Conservation (phyloP, 2,113 vertebrate genomes). For the Antigone vipio region DNA sequence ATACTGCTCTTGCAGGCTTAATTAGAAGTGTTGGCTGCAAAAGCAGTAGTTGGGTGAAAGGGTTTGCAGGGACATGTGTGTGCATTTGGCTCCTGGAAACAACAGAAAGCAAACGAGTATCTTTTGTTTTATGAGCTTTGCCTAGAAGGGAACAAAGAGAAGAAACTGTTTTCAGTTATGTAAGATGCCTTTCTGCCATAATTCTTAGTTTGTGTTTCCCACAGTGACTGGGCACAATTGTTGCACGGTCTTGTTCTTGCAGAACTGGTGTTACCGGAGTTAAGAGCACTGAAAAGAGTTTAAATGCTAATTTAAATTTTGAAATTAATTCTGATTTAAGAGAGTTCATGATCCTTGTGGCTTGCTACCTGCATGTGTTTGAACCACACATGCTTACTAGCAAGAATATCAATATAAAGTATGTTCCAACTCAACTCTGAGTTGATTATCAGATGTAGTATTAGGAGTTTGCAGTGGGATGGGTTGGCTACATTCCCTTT, state of each 20-base stretch:
- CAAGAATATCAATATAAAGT: background rate
- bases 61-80: background rate
- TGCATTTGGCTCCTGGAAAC: background rate
- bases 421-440: background rate
- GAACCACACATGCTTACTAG: background rate
- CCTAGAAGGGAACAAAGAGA: background rate
- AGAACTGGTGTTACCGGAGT: background rate
- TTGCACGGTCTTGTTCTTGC: background rate
- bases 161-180: background rate
- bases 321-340: background rate
- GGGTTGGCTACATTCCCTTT: background rate
- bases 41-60: background rate
- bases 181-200: conserved; percentile 12
- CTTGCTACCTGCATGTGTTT: background rate
- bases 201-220: background rate
- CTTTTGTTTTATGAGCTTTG: background rate
- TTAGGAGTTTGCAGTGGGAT: background rate
- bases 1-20: background rate
- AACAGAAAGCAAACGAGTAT: background rate
- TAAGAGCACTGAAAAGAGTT: background rate
- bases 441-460: background rate
- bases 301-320: background rate
- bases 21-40: background rate
- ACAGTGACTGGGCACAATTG: background rate
- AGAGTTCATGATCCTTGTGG: background rate